Percentiles rank a stretch among this genome's conserved stretches.
Conservation (phyloP, 2,113 vertebrate species). For the Poeciliopsis turrubarensis region DNA sequence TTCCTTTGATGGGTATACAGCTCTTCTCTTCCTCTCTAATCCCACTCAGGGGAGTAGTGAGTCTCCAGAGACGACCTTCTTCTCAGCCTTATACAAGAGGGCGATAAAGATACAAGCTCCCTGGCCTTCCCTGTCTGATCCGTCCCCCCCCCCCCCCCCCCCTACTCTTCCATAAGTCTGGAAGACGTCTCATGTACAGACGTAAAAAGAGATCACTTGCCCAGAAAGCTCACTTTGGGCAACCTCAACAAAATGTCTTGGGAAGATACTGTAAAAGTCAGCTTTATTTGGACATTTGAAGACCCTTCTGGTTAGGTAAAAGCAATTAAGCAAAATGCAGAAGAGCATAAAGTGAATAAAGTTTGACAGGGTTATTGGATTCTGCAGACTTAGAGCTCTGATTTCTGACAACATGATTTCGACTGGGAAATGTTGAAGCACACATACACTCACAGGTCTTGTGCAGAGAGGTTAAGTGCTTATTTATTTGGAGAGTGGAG, state of each 20-base stretch:
- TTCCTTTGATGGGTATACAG: slow-evolving; percentile 76
- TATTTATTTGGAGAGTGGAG: slow-evolving; percentile 77
- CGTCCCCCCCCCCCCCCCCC: slow-evolving; percentile 22
- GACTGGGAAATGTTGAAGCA: slow-evolving; percentile 58
- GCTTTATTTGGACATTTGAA: slow-evolving; percentile 39
- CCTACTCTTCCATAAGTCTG: slow-evolving; percentile 29
- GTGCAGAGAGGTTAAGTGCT: slow-evolving; percentile 78
- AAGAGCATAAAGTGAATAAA: slow-evolving; percentile 43
- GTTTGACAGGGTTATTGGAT: slow-evolving; percentile 71
- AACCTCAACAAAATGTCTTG: background rate
- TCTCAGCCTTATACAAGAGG: slow-evolving; percentile 61
- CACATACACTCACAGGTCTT: slow-evolving; percentile 60
- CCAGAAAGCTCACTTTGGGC: slow-evolving; percentile 14
- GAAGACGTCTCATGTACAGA: background rate
- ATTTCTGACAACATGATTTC: slow-evolving; percentile 72
- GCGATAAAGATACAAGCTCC: slow-evolving; percentile 66
- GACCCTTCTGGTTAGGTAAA: slow-evolving; percentile 33
- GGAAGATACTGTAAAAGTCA: slow-evolving; percentile 18
- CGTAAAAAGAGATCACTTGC: background rate
- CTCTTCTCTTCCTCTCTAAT: slow-evolving; percentile 59
- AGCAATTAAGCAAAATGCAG: slow-evolving; percentile 35
- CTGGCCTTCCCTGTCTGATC: slow-evolving; percentile 51
- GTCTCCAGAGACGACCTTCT: slow-evolving; percentile 49
- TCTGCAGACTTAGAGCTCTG: slow-evolving; percentile 55
- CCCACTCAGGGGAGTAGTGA: slow-evolving; percentile 66